Evolutionary conservation across 1,140 invertebrate species (phyloP).

Genomic region (Dufourea novaeangliae): DNA sequence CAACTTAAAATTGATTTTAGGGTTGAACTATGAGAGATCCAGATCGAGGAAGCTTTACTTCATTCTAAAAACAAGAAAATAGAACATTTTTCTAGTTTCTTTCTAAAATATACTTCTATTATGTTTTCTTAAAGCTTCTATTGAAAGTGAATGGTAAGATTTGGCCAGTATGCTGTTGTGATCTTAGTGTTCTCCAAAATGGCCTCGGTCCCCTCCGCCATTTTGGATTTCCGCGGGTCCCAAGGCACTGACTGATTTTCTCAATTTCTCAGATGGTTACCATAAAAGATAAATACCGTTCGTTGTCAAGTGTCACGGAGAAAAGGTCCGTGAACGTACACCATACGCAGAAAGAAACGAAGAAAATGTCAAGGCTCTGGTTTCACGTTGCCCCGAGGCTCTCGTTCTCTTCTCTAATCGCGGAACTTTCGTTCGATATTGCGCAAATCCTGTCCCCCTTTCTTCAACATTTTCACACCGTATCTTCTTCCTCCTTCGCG

Average conservation of each 20-base stretch:
- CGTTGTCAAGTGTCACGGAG: background rate
- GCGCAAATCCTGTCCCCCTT: slow-evolving; percentile 1
- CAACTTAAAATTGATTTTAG: too few relatives aligned
- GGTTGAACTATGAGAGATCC: too few relatives aligned
- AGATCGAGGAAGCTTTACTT: too few relatives aligned
- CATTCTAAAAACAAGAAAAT: too few relatives aligned
- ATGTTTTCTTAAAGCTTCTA: too few relatives aligned
- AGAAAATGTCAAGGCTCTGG: slow-evolving; percentile 42
- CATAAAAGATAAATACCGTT: background rate
- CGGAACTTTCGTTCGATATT: slow-evolving; percentile 20
- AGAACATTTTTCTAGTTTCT: too few relatives aligned
- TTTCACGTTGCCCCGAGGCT: background rate
- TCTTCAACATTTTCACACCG: background rate
- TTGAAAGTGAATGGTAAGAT: too few relatives aligned
- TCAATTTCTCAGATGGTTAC: background rate
- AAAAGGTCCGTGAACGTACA: slow-evolving; percentile 3
- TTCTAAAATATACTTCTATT: too few relatives aligned
- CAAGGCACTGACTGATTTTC: background rate
- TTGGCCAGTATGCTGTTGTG: too few relatives aligned
- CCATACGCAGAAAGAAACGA: slow-evolving; percentile 25
- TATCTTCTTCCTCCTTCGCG: background rate
- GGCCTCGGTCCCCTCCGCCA: too few relatives aligned
- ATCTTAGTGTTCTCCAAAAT: background rate
- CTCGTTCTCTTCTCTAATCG: background rate
- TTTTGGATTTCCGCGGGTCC: too few relatives aligned